Percentiles rank a stretch among this genome's conserved stretches.
Evolutionary conservation across 2,113 vertebrate genomes (phyloP).

Genomic region (Electrona antarctica): DNA sequence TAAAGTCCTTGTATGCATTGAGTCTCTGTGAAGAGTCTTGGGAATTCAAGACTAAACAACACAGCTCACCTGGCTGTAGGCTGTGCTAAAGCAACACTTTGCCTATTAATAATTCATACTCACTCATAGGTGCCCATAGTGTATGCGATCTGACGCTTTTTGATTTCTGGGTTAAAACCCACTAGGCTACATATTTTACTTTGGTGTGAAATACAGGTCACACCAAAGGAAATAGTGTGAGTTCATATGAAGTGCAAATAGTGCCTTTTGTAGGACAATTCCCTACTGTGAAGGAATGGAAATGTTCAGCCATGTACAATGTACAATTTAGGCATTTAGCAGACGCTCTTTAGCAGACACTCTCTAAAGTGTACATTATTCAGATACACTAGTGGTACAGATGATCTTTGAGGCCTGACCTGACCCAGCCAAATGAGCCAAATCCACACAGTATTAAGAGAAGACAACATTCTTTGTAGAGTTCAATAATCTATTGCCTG

Average conservation of each 20-base stretch:
- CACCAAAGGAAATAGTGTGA: background rate
- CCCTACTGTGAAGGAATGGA: background rate
- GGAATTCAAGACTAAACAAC: background rate
- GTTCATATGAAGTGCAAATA: background rate
- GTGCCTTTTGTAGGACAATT: background rate
- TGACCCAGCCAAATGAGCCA: no score
- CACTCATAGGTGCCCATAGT: background rate
- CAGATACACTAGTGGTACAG: no score
- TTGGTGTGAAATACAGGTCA: background rate
- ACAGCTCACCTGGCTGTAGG: background rate
- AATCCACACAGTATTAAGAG: background rate
- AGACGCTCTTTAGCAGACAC: no score
- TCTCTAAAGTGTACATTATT: no score
- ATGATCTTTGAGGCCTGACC: no score
- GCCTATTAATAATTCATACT: constrained; percentile 7
- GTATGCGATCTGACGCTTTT: background rate
- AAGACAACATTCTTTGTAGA: background rate
- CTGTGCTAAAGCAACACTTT: background rate
- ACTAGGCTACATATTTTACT: no score
- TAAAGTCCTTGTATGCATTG: constrained; percentile 20
- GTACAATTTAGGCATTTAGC: background rate
- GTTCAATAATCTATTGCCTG: no score
- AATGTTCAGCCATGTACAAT: constrained; percentile 7
- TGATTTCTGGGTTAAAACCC: background rate
- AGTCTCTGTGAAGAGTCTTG: background rate